These are phyloP conservation scores for Myrmecophaga tridactyla DNA, from an alignment of 2,113 vertebrate genomes.

Conservation along the genomic window DNA sequence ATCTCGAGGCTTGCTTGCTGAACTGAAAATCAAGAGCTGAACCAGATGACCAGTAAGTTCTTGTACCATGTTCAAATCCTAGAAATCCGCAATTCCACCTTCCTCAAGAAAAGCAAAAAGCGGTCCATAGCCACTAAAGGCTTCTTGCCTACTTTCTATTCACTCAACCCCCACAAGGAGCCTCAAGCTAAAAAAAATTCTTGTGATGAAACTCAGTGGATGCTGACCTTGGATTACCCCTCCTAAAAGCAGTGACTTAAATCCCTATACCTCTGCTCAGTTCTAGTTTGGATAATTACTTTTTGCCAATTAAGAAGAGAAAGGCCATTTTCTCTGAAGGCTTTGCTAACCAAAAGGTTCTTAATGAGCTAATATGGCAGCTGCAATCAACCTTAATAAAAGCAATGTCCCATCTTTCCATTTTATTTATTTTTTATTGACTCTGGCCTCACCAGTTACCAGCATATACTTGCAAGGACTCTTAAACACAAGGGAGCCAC, in stretches of 20 bases:
- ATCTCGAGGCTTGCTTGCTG: no score
- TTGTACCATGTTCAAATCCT: background rate
- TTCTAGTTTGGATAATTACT: constrained; percentile 26
- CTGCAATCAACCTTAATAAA: constrained; percentile 46
- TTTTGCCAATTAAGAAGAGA: constrained; percentile 34
- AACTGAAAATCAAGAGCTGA: background rate
- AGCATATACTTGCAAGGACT: constrained; percentile 55
- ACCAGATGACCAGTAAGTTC: background rate
- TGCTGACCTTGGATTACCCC: constrained; percentile 38
- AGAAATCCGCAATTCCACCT: background rate
- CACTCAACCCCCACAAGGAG: background rate
- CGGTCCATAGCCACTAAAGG: background rate
- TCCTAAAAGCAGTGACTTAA: constrained; percentile 14
- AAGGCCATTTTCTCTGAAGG: constrained; percentile 53
- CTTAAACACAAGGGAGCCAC: constrained; percentile 47
- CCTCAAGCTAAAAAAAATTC: background rate
- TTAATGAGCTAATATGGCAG: constrained; percentile 2
- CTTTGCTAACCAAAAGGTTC: constrained; percentile 1
- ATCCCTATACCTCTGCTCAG: background rate
- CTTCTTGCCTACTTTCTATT: background rate
- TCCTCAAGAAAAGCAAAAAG: background rate
- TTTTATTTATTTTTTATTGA: constrained; percentile 63
- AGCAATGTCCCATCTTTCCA: constrained; percentile 43
- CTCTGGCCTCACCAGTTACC: constrained; percentile 37
- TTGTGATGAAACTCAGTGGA: background rate